Base-by-base conservation (phyloP, 2,797 vertebrate species). In the Ciconia nigra region DNA sequence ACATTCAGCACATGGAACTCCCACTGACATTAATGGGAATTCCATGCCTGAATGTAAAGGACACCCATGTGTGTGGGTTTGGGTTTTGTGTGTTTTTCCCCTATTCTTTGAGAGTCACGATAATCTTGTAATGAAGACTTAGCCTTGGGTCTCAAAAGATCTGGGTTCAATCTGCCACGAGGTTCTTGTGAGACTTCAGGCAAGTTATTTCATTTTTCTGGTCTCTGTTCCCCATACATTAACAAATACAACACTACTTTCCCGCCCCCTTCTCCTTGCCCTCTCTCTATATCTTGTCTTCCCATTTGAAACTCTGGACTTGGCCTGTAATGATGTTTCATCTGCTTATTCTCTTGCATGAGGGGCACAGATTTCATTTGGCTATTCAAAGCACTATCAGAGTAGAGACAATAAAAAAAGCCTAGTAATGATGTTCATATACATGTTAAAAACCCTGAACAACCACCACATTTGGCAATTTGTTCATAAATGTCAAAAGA, bases 21-120 rank as follows among this genome's bases (percentile, higher is more conserved):
- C 93, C 84, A 69, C 84, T 91, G 89, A 93, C 84, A 91, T 85
- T 93, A 95, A 89, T 42, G 39, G 79, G 87, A 96, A 96, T 92
- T 80, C 92, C 82, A 94, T 85, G 83, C 61, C 87, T 83, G 39
- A 67, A 83, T 17, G 46, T 96, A 91, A 96, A 90, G 82, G 84
- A 96, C 93, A 94, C 65, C 46, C 89, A n/a, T 54, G 67, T 62
- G 58, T 84, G 89, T 66, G 78, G 71, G 41, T 95, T 92, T 87
- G 52, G 59, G 63, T 12, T 94, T 92, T 78, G 49, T 59, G 51
- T 69, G 39, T 33, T 94, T 83, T 87, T 71, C 29, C 44, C 28
- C 69, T 77, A 5, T 55, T 84, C 79, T 93, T 66, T 63, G 47
- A 83, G 39, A 93, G 55, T 80, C 90, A 82, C 0, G 6, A 79